A percentile compares a stretch with the other conserved stretches of the same genome.
phyloP scores from a whole-genome alignment of 1,140 invertebrate genomes.

The Monochamus saltuarius region DNA sequence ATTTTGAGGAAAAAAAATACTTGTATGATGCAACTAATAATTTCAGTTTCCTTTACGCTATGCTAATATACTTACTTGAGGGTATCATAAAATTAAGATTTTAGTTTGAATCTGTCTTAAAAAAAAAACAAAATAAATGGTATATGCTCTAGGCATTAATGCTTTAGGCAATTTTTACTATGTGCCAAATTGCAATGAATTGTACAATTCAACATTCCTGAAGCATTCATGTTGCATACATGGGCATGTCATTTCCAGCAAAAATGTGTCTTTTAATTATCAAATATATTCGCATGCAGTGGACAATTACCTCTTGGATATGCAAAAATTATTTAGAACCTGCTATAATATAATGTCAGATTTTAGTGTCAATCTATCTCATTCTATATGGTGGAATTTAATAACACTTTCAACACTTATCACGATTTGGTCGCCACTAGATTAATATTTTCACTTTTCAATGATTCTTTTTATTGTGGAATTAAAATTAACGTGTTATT shows the following conservation, averaged over 20 bases:
- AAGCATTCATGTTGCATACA: constrained; percentile 42
- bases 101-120: too few relatives aligned
- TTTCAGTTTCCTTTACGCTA: too few relatives aligned
- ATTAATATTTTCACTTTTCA: constrained; percentile 5
- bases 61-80: too few relatives aligned
- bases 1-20: too few relatives aligned
- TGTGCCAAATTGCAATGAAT: constrained; percentile 50
- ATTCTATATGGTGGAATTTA: constrained; percentile 43
- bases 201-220: constrained; percentile 46
- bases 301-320: constrained; percentile 42
- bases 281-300: constrained; percentile 35
- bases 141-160: constrained; percentile 8
- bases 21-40: too few relatives aligned
- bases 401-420: constrained; percentile 38
- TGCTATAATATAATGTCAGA: constrained; percentile 44
- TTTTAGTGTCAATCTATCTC: constrained; percentile 46
- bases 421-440: constrained; percentile 5
- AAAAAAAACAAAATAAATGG: not conserved
- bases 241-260: constrained; percentile 28
- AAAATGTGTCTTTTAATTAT: constrained; percentile 30
- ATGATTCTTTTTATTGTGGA: constrained; percentile 1
- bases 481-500: constrained; percentile 5
- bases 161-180: constrained; percentile 38
- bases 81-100: too few relatives aligned
- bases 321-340: constrained; percentile 42